Evolutionary conservation across 2,113 vertebrate species (phyloP), one percentile per base, ranked within the genome.

Genomic region (Emydocephalus ijimae): DNA sequence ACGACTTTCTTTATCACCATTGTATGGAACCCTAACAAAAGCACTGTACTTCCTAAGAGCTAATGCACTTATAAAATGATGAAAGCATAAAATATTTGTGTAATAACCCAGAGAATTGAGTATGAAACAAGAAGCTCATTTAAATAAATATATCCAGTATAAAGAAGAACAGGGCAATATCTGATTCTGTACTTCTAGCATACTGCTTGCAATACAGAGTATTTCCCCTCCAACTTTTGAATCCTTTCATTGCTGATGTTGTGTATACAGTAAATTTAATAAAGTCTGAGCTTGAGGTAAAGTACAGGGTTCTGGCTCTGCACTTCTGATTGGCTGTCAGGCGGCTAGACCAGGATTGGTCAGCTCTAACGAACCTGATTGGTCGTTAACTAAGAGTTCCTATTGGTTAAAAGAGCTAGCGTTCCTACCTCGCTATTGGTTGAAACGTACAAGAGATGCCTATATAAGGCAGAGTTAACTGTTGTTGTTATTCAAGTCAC

Each of bases 31-130:
- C 95, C 94, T 94, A 94, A 94, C 95, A 97, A 94, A 96, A 96
- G 92, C 91, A 90, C 94, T 94, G 57, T 61, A 92, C 64, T 90
- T 96, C 91, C 92, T 96, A 95, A 95, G 94, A 96, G 93, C 93
- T 96, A 95, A 92, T 92, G 89, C 52, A 91, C 90, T 95, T 95
- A 94, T 96, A 96, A 96, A 95, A 92, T 0, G 90, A 95, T 81
- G 92, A 88, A 92, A 93, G 94, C 90, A 92, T 94, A 94, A 96
- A 94, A 95, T 96, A 96, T 96, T 95, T 96, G 92, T 92, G 94
- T 90, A 94, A 93, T 95, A 96, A 95, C 95, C 93, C 90, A 92
- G 93, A 95, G 91, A 94, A 12, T 5, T 89, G 91, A 88, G 15
- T 81, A 91, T 85, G 90, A 86, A 94, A 9, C 86, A 93, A 89